A percentile compares a stretch with the other conserved stretches of the same genome.
Conservation (phyloP, 2,797 vertebrate species). For the Notamacropus eugenii region DNA sequence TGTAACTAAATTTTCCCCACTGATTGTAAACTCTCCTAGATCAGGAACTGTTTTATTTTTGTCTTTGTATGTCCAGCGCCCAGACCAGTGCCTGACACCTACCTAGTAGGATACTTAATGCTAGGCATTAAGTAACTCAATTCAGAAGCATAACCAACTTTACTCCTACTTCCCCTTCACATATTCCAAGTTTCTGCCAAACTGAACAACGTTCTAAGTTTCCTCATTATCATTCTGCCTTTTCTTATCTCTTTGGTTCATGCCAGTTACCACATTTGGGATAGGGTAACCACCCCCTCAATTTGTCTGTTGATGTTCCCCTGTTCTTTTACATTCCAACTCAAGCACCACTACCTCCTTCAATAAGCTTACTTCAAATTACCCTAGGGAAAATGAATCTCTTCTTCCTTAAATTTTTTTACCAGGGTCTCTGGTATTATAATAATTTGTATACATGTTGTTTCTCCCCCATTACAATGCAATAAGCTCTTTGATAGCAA, state of each 20-base stretch:
- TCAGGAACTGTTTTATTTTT: background rate
- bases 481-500: background rate
- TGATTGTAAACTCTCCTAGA: background rate
- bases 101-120: background rate
- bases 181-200: background rate
- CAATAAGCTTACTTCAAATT: background rate
- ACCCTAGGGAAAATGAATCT: background rate
- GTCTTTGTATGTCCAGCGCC: background rate
- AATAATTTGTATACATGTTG: background rate
- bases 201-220: background rate
- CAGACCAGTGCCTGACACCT: background rate
- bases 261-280: background rate
- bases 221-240: background rate
- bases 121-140: background rate
- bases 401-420: background rate
- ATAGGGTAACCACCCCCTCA: background rate
- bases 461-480: background rate
- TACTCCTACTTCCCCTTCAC: background rate
- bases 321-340: background rate
- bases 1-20: background rate
- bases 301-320: background rate
- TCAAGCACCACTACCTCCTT: background rate
- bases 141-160: background rate
- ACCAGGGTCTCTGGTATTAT: background rate
- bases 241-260: background rate